Conservation (phyloP, 2,113 vertebrate genomes). For the Cyprinodon tularosa region DNA sequence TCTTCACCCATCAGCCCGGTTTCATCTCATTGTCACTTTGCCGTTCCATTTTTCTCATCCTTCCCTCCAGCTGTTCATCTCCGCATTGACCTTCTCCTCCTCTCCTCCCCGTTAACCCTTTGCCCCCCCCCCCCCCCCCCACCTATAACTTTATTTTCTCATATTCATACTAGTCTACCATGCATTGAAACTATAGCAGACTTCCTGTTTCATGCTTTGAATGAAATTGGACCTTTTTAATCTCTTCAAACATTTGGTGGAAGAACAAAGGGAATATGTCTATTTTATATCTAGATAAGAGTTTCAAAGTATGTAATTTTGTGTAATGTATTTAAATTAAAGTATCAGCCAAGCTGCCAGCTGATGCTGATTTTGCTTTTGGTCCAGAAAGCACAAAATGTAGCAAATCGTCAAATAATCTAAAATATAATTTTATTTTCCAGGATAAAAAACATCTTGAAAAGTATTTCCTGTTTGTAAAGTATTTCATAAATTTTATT, state of each 20-base stretch:
- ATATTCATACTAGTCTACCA: neutral
- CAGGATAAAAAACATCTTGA: neutral
- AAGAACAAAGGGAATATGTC: neutral
- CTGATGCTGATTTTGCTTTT: no score
- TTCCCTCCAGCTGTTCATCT: slow-evolving; percentile 9
- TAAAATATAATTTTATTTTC: neutral
- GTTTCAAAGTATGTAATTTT: neutral
- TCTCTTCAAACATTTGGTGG: neutral
- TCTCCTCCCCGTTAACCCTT: slow-evolving; percentile 16
- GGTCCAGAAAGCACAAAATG: no score
- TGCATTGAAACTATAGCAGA: neutral
- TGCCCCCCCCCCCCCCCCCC: neutral
- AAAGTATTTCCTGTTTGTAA: neutral
- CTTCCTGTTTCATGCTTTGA: neutral
- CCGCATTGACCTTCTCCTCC: neutral
- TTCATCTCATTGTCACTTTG: slow-evolving; percentile 56
- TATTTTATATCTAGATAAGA: neutral
- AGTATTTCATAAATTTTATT: no score
- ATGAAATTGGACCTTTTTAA: neutral
- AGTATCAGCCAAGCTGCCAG: no score
- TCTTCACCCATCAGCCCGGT: slow-evolving; percentile 43
- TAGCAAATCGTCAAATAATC: no score
- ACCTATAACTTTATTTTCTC: slow-evolving; percentile 6
- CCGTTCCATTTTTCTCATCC: slow-evolving; percentile 43
- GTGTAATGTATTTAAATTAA: neutral